Evolutionary conservation across 1,140 invertebrate genomes (phyloP).

Genomic region (Colletes gigas): DNA sequence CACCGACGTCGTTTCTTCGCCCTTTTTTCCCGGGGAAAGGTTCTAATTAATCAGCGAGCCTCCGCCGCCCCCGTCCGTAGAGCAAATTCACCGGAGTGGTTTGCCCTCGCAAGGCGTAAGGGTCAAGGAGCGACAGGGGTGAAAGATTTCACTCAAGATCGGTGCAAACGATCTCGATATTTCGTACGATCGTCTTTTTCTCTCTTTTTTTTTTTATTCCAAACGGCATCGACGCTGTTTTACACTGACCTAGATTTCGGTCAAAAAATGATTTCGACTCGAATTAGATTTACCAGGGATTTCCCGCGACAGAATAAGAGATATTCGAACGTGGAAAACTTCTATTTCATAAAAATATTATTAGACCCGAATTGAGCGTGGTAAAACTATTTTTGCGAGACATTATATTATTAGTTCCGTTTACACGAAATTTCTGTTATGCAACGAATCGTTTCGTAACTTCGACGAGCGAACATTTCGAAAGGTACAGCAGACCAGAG

Average conservation of each 20-base stretch:
- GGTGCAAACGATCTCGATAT: slow-evolving; percentile 1
- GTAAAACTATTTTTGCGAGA: too few relatives aligned
- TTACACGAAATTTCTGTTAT: too few relatives aligned
- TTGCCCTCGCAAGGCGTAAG: neutral
- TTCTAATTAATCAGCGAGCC: slow-evolving; percentile 58
- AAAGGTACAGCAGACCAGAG: neutral
- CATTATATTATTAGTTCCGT: too few relatives aligned
- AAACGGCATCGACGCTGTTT: neutral
- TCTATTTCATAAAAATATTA: too few relatives aligned
- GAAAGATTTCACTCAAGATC: neutral
- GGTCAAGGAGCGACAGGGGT: neutral
- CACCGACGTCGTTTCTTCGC: neutral
- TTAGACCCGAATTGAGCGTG: too few relatives aligned
- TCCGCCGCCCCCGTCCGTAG: slow-evolving; percentile 45
- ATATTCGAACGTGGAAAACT: neutral
- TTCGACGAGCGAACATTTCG: too few relatives aligned
- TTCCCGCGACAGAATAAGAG: neutral
- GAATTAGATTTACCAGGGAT: neutral
- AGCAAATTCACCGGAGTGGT: slow-evolving; percentile 42
- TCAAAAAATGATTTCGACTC: too few relatives aligned
- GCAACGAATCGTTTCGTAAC: too few relatives aligned
- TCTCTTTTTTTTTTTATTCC: neutral
- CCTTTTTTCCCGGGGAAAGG: neutral
- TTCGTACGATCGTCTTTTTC: neutral
- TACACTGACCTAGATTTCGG: neutral